phyloP scores from a whole-genome alignment of 2,113 vertebrate genomes.

The Cisticola juncidis region DNA sequence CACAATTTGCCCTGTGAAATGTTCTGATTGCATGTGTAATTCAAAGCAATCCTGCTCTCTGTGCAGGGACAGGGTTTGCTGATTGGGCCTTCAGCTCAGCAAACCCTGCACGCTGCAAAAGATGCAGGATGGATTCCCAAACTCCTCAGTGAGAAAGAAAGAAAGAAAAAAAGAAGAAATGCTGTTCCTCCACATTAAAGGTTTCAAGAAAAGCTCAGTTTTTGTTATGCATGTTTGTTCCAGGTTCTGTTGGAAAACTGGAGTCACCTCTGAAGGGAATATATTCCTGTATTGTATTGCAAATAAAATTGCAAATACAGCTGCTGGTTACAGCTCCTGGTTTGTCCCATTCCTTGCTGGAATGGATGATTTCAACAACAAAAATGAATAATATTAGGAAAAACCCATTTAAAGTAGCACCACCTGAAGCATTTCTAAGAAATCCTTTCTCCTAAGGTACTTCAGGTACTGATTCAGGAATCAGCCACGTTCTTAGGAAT shows the following conservation, averaged over 20 bases:
- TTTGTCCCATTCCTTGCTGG: neutral
- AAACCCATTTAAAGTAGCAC: neutral
- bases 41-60: conserved; percentile 70
- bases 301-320: neutral
- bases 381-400: neutral
- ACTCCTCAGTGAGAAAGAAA: neutral
- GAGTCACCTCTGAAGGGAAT: neutral
- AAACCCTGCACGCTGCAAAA: conserved; percentile 28
- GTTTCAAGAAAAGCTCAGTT: neutral
- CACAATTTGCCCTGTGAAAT: conserved; percentile 81
- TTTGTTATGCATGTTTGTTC: neutral
- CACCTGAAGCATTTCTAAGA: neutral
- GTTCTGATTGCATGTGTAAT: conserved; percentile 81
- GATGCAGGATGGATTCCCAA: neutral
- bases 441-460: neutral
- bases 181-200: neutral
- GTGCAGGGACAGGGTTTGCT: conserved; percentile 64
- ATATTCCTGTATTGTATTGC: neutral
- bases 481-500: neutral
- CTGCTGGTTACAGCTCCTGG: neutral
- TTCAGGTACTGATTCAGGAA: neutral
- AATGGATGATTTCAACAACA: neutral
- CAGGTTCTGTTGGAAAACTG: neutral
- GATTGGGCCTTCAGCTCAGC: conserved; percentile 69
- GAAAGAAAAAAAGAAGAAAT: neutral